A percentile compares a stretch with the other conserved stretches of the same genome.
These are phyloP conservation scores for Cheirogaleus major DNA, from an alignment of 2,797 vertebrate genomes.

Conservation along the genomic window DNA sequence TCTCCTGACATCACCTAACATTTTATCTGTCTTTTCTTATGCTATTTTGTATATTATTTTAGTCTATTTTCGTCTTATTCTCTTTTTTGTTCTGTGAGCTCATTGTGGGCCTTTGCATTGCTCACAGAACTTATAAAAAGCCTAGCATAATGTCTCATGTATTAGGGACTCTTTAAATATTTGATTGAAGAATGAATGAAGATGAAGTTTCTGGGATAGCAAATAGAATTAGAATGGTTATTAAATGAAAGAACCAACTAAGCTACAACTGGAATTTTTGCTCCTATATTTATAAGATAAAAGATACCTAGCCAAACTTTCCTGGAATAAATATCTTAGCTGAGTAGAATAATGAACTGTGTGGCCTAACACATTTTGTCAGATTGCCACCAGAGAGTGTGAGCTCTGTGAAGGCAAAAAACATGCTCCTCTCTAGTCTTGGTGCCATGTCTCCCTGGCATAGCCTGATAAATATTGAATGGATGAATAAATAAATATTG, in stretches of 20 bases:
- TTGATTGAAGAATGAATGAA: constrained; percentile 42
- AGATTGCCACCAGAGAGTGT: not conserved
- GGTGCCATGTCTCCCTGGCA: not conserved
- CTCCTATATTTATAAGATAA: not conserved
- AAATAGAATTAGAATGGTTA: constrained; percentile 1
- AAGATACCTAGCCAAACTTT: not conserved
- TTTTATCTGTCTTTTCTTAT: not conserved
- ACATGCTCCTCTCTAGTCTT: not conserved
- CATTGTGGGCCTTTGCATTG: not conserved
- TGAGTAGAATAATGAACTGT: not conserved
- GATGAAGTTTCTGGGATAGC: not conserved
- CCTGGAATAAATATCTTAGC: not conserved
- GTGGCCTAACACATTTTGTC: not conserved
- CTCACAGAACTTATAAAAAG: not conserved
- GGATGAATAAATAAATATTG: not conserved
- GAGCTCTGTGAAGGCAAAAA: not conserved
- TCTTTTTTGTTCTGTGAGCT: not conserved
- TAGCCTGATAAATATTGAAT: not conserved
- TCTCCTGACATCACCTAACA: not conserved
- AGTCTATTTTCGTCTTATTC: not conserved
- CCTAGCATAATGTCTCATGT: not conserved
- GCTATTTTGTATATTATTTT: constrained; percentile 2
- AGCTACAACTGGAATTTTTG: not conserved
- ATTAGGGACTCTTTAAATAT: constrained; percentile 15
- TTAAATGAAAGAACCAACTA: not conserved